Evolutionary conservation across 1,140 invertebrate species (phyloP).

Genomic region (Heliconius hewitsoni): DNA sequence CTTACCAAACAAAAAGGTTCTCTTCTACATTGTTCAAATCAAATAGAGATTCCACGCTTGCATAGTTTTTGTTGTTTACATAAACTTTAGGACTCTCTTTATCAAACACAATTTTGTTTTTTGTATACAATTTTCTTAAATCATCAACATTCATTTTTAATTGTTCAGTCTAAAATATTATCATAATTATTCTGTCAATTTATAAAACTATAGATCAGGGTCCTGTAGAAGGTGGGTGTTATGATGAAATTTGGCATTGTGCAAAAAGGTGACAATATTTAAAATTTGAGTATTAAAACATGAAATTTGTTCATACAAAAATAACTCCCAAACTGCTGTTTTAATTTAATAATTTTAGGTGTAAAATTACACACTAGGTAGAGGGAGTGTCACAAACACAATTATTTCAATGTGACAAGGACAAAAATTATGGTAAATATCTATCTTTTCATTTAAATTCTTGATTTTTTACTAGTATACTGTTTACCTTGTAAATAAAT

Average conservation of each 20-base stretch:
- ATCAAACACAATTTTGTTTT: constrained; percentile 75
- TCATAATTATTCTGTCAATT: neutral
- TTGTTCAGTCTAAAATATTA: constrained; percentile 63
- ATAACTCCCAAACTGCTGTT: too few relatives aligned
- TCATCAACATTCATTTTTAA: constrained; percentile 46
- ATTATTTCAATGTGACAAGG: too few relatives aligned
- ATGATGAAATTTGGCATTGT: too few relatives aligned
- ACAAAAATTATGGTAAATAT: too few relatives aligned
- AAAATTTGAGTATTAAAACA: neutral
- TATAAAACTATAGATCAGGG: too few relatives aligned
- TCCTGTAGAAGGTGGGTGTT: too few relatives aligned
- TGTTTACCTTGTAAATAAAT: constrained; percentile 71
- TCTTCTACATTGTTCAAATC: constrained; percentile 41
- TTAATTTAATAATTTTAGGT: too few relatives aligned
- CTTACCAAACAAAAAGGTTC: constrained; percentile 61
- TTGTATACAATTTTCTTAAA: constrained; percentile 54
- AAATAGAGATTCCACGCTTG: constrained; percentile 55
- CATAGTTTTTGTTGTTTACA: constrained; percentile 76
- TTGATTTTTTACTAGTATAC: neutral
- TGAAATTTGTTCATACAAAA: neutral
- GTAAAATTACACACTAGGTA: too few relatives aligned
- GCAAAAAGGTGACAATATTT: neutral
- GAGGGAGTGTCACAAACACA: too few relatives aligned
- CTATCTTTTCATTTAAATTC: too few relatives aligned
- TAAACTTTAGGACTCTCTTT: constrained; percentile 80